Evolutionary conservation across 2,797 vertebrate species (phyloP).

Genomic region (Acrossocheilus wenchowensis): DNA sequence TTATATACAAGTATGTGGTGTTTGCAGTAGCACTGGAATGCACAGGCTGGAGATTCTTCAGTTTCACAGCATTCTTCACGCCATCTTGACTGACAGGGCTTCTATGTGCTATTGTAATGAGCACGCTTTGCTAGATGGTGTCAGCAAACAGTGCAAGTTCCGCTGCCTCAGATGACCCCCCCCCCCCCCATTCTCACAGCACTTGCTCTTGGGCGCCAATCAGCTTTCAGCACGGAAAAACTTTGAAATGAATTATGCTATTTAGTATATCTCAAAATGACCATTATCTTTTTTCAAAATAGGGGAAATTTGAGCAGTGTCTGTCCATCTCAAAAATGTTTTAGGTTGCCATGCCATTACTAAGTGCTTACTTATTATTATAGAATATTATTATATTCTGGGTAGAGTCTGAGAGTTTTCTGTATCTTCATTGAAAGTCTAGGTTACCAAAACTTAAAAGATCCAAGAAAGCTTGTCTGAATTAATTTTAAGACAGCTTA

Average conservation of each 20-base stretch:
- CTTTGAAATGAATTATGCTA: background rate
- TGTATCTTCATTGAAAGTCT: background rate
- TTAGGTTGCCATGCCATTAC: background rate
- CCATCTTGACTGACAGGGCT: slow-evolving; percentile 69
- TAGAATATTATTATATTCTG: too few relatives aligned
- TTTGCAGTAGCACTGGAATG: slow-evolving; percentile 80
- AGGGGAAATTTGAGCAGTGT: background rate
- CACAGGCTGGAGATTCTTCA: slow-evolving; percentile 72
- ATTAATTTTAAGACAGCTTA: too few relatives aligned
- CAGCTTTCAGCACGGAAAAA: background rate
- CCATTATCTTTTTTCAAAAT: background rate
- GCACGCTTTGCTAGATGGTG: slow-evolving; percentile 74
- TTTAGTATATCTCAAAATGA: background rate
- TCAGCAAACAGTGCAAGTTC: slow-evolving; percentile 73
- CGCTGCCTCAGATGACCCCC: slow-evolving; percentile 47
- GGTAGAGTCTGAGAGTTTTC: background rate
- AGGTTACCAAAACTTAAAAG: too few relatives aligned
- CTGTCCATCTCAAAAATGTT: background rate
- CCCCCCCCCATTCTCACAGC: slow-evolving; percentile 21
- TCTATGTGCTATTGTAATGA: slow-evolving; percentile 73
- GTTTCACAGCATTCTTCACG: slow-evolving; percentile 79
- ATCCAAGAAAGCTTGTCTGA: too few relatives aligned
- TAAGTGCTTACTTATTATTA: background rate
- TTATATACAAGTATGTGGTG: slow-evolving; percentile 75
- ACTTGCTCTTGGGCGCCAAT: slow-evolving; percentile 7